Base-by-base conservation (phyloP, 2,797 vertebrate species). In the Lindbergichthys nudifrons region DNA sequence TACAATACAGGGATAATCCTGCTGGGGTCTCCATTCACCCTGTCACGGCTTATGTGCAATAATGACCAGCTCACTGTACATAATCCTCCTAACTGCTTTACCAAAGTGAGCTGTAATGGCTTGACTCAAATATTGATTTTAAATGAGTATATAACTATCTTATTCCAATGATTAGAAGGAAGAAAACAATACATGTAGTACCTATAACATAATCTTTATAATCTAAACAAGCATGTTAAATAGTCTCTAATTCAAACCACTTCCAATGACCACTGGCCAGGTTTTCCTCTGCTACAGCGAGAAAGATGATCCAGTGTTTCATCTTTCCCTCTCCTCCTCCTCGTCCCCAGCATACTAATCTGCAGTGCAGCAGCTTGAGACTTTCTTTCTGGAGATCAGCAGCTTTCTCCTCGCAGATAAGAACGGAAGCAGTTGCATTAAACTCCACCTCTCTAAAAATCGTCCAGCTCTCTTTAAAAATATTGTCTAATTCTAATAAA, bases 1-100 rank as follows among this genome's bases (percentile, higher is more conserved):
- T 80, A 83, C 81, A 86, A 54, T 79, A 4, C 39, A 45, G 52
- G 70, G 90, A 89, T 88, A 88, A 92, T 91, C 87, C 88, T 86
- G 70, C 70, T 70, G 82, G 43, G 81, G 67, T 39, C 83, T 82
- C 67, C 15, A 12, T 81, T 82, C 85, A 75, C 61, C 47, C 73
- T 18, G n/a, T 48, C 66, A 42, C 51, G 66, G 81, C 6, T 90
- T 87, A 85, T 78, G 66, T 76, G 64, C 79, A 72, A 46, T 85
- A 83, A 90, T 80, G 84, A 82, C 77, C 82, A 73, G 82, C 80
- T 89, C 69, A 80, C 70, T 83, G 64, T 74, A 47, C 70, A 30
- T 85, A 87, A 90, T 89, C 85, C 81, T 68, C 47, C n/a, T 73
- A 23, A 32, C 46, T 59, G 0, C 69, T 65, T 64, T 47, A 74